Base-by-base conservation (phyloP, 1,140 invertebrate genomes). In the Epicauta chinensis region DNA sequence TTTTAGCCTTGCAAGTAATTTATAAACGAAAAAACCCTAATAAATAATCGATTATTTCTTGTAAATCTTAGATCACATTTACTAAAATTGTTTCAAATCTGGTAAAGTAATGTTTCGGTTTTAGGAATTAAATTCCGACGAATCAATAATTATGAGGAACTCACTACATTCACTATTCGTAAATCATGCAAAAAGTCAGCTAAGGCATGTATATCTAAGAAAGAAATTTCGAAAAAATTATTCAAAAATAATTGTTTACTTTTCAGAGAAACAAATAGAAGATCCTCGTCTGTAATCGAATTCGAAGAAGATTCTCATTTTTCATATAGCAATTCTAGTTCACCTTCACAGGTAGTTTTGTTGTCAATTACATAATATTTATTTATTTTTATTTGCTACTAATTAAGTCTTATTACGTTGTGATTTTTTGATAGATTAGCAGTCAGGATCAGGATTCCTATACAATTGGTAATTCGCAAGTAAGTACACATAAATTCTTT, bases 281-380 rank as follows among this genome's bases (percentile, higher is more conserved):
- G 65, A 39, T 67, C 71, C 0, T 71, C 68, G 43, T 63, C 70
- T 11, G 72, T 71, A 36, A 66, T 76, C 3, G 82, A 84, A 61
- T 80, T 79, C n/a, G 82, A 85, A 54, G 82, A 85, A 59, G 84
- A 87, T 65, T 86, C 83, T 16, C 76, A 84, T 49, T 83, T 81
- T 61, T 85, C 84, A 0, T 86, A 83, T 58, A 86, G 84, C 63
- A 86, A 83, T 65, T 81, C 81, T 31, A 84, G 81, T 64, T 85
- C 84, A 31, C 83, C 84, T 39, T 78, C 78, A 23, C 79, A 79
- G 70, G 79, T 80, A 69, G 72, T 66, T 68, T 34, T 51, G 10
- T n/a, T 16, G 13, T 44, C 11, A 35, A 36, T 23, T 23, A 23
- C 23, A 23, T 34, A 34, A 34, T 34, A 34, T 12, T 48, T 11